These are phyloP conservation scores for Cyphomyrmex costatus DNA, from an alignment of 1,140 invertebrate species.

Conservation along the genomic window DNA sequence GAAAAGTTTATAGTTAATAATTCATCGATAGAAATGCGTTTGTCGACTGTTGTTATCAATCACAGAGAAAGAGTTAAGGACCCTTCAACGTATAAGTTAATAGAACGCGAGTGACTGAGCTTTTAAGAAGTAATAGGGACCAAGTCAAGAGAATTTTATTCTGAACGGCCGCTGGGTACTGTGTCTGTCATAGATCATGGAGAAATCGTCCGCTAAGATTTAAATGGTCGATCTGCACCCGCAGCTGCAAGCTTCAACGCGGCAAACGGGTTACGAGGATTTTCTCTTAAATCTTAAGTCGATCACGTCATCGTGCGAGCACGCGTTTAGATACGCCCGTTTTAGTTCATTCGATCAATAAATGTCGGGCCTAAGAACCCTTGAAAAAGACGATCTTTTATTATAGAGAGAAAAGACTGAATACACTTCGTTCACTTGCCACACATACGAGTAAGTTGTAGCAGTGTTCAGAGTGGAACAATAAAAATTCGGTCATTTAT, in stretches of 20 bases:
- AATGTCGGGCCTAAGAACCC: conserved; percentile 11
- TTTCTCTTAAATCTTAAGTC: conserved; percentile 77
- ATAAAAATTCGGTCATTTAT: conserved; percentile 50
- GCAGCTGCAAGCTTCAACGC: conserved; percentile 67
- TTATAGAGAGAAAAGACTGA: background rate
- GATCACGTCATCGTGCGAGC: conserved; percentile 52
- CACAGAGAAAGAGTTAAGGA: conserved; percentile 9
- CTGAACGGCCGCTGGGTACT: conserved; percentile 64
- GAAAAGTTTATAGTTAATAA: background rate
- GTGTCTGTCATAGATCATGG: conserved; percentile 78
- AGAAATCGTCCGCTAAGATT: conserved; percentile 81
- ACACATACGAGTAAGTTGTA: background rate
- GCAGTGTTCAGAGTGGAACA: background rate
- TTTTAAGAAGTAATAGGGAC: conserved; percentile 22
- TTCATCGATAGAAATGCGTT: conserved; percentile 13
- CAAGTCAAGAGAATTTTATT: conserved; percentile 72
- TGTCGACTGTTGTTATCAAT: conserved; percentile 11
- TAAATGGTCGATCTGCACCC: conserved; percentile 71
- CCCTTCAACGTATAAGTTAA: conserved; percentile 49
- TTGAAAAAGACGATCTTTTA: conserved; percentile 9
- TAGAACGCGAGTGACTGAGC: conserved; percentile 43
- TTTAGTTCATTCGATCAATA: conserved; percentile 10
- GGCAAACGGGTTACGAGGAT: conserved; percentile 52
- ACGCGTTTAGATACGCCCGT: conserved; percentile 4
- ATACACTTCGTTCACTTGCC: conserved; percentile 53